Evolutionary conservation across 2,888 invertebrate species (phyloP).

Genomic region (Chrysopilus asiliformis): DNA sequence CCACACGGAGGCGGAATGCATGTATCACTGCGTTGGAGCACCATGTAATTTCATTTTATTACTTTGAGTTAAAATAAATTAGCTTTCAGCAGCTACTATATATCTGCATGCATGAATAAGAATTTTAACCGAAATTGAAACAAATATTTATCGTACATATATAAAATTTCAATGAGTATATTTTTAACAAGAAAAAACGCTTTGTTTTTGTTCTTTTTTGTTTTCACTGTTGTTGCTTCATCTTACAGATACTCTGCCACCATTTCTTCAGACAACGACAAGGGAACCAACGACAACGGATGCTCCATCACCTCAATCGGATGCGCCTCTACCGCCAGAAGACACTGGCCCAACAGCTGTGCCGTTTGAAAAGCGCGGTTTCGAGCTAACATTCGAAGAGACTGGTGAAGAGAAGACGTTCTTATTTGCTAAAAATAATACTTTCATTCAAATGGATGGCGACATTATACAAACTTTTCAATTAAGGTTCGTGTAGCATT

Average conservation of each 20-base stretch:
- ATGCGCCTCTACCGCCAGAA: constrained; percentile 1
- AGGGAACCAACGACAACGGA: constrained; percentile 39
- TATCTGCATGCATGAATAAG: background rate
- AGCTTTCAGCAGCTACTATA: background rate
- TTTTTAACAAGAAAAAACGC: background rate
- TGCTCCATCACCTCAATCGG: constrained; percentile 33
- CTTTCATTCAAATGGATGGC: constrained; percentile 83
- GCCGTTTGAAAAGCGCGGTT: constrained; percentile 59
- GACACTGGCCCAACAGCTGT: constrained; percentile 40
- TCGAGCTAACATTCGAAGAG: constrained; percentile 72
- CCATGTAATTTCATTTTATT: constrained; percentile 35
- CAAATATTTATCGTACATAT: too few species aligned
- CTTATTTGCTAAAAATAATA: constrained; percentile 82
- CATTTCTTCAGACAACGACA: constrained; percentile 40
- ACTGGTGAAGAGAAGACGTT: constrained; percentile 76
- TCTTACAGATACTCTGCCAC: constrained; percentile 40
- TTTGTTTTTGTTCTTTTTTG: background rate
- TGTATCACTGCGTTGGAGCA: constrained; percentile 47
- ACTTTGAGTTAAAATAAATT: constrained; percentile 1
- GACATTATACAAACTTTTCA: constrained; percentile 81
- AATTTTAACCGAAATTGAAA: too few species aligned
- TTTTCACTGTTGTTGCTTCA: background rate
- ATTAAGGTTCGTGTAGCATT: constrained; percentile 58
- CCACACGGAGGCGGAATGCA: constrained; percentile 51
- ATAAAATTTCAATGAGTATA: too few species aligned